Percentiles rank a stretch among this genome's conserved stretches.
These are phyloP conservation scores for Calyptomena viridis DNA, from an alignment of 2,113 vertebrate genomes.

Conservation along the genomic window DNA sequence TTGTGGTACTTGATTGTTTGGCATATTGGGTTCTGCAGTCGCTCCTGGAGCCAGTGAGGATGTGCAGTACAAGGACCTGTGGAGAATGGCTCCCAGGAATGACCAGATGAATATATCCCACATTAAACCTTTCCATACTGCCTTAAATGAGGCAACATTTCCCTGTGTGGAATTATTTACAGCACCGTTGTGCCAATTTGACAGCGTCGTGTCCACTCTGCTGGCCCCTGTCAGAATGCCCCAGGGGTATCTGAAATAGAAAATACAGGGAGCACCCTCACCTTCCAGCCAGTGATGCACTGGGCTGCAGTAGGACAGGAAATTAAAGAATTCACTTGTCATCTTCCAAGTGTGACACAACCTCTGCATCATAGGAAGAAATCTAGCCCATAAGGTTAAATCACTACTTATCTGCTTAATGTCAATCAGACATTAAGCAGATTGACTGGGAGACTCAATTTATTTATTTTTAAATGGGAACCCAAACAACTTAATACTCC, in stretches of 20 bases:
- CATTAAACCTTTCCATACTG: not conserved
- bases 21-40: not conserved
- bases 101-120: not conserved
- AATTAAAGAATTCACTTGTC: constrained; percentile 1
- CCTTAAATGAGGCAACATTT: not conserved
- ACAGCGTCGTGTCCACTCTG: not conserved
- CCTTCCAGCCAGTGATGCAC: not conserved
- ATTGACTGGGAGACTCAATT: constrained; percentile 40
- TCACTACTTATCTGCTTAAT: constrained; percentile 55
- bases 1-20: not conserved
- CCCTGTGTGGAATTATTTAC: not conserved
- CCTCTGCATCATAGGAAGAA: not conserved
- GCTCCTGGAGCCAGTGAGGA: not conserved
- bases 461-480: constrained; percentile 60
- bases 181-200: not conserved
- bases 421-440: constrained; percentile 56
- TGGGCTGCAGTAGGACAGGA: not conserved
- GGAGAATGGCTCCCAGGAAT: not conserved
- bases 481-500: constrained; percentile 59
- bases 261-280: not conserved
- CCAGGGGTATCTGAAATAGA: not conserved
- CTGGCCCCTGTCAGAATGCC: not conserved
- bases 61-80: not conserved
- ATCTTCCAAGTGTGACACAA: not conserved
- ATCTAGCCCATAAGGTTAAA: constrained; percentile 37